A percentile compares a stretch with the other conserved stretches of the same genome.
Conservation (phyloP, 2,797 vertebrate genomes). For the Corythornis leucogaster region DNA sequence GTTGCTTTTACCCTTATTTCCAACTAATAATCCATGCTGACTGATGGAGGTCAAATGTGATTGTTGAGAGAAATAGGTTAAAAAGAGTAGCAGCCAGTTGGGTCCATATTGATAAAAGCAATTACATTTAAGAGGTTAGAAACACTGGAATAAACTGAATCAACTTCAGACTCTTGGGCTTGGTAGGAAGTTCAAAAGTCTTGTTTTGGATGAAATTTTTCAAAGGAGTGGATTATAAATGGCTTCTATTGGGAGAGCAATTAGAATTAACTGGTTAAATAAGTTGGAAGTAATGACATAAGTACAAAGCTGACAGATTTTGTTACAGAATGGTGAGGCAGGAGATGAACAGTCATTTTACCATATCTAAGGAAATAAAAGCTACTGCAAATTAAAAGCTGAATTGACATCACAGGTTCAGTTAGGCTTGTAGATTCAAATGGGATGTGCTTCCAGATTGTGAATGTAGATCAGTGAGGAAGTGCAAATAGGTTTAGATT, state of each 20-base stretch:
- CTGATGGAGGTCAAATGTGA: constrained; percentile 39
- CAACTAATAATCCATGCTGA: constrained; percentile 1
- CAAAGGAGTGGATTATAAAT: constrained; percentile 13
- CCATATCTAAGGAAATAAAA: neutral
- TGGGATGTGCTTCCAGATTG: neutral
- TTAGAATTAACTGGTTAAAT: constrained; percentile 43
- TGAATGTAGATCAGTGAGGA: neutral
- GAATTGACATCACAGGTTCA: neutral
- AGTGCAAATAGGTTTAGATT: neutral
- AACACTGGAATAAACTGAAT: constrained; percentile 8
- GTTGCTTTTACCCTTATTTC: constrained; percentile 7
- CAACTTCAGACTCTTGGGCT: neutral
- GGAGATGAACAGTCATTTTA: constrained; percentile 20
- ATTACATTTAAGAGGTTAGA: constrained; percentile 20
- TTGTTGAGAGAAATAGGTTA: constrained; percentile 25
- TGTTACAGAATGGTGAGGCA: neutral
- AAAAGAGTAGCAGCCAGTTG: constrained; percentile 26
- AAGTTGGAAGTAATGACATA: constrained; percentile 16
- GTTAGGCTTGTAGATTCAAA: neutral
- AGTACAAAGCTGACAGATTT: neutral
- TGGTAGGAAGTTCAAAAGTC: neutral
- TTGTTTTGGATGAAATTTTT: constrained; percentile 18
- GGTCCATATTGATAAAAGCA: neutral
- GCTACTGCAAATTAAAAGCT: neutral
- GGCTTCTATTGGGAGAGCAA: constrained; percentile 12